phyloP scores from a whole-genome alignment of 2,888 invertebrate genomes.

The Alcis repandata region DNA sequence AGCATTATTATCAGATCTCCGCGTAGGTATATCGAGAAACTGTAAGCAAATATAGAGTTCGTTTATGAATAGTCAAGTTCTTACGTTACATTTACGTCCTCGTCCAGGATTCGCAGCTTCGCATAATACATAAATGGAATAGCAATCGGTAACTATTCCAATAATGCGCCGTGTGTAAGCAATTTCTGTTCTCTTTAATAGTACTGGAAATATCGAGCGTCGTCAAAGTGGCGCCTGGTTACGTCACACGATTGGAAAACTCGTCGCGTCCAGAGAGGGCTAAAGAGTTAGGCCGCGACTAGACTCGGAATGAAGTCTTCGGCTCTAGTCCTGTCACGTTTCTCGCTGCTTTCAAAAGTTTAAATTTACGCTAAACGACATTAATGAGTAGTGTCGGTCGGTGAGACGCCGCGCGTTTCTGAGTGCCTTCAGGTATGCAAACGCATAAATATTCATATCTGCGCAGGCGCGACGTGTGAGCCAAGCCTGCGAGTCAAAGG shows the following conservation, averaged over 20 bases:
- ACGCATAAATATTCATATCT: slow-evolving; percentile 74
- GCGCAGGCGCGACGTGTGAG: slow-evolving; percentile 65
- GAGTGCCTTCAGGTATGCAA: slow-evolving; percentile 57
- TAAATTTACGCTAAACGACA: slow-evolving; percentile 77
- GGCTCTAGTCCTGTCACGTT: slow-evolving; percentile 72
- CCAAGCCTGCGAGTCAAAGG: slow-evolving; percentile 73
- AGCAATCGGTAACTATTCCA: slow-evolving; percentile 32
- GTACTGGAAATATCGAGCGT: slow-evolving; percentile 52
- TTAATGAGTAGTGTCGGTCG: slow-evolving; percentile 71
- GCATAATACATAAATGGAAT: slow-evolving; percentile 34
- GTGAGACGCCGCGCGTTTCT: slow-evolving; percentile 60
- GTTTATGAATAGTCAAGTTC: slow-evolving; percentile 29
- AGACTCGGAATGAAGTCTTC: slow-evolving; percentile 67
- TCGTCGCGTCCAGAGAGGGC: slow-evolving; percentile 68
- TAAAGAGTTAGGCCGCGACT: slow-evolving; percentile 68
- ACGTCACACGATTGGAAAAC: slow-evolving; percentile 82
- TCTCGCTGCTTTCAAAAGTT: slow-evolving; percentile 74
- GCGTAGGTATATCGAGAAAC: slow-evolving; percentile 6
- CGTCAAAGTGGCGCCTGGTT: slow-evolving; percentile 78
- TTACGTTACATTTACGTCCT: slow-evolving; percentile 26
- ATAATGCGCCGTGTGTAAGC: slow-evolving; percentile 45
- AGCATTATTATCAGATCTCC: slow-evolving; percentile 29
- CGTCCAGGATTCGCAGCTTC: slow-evolving; percentile 28
- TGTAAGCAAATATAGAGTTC: slow-evolving; percentile 22
- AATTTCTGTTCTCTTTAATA: slow-evolving; percentile 54